Conservation (phyloP, 37 sponge, comb jelly and placozoan genomes). For the Agelas oroides region DNA sequence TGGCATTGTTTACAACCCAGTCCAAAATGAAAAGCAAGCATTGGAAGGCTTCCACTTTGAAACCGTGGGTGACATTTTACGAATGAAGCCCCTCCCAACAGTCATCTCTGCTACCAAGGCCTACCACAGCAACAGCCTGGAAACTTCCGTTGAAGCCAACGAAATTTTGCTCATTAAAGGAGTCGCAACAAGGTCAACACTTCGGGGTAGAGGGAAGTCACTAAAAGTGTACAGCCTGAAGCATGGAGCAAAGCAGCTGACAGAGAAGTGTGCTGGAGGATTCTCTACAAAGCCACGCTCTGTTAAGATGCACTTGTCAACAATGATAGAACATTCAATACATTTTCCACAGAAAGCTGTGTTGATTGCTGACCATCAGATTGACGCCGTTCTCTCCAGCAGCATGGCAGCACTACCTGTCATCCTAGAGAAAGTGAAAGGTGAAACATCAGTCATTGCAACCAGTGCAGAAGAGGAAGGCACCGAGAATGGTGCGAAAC, state of each 20-base stretch:
- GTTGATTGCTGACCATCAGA: background rate
- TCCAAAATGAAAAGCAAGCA: conserved; percentile 44
- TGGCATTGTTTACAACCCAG: conserved; percentile 49
- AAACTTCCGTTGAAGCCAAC: conserved; percentile 31
- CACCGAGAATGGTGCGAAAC: too few relatives aligned
- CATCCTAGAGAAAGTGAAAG: background rate
- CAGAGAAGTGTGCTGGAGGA: conserved; percentile 12
- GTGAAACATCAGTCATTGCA: conserved; percentile 15
- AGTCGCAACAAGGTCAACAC: background rate
- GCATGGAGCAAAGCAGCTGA: background rate
- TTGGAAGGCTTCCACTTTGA: conserved; percentile 34
- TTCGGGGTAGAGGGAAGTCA: background rate
- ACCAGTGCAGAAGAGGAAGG: background rate
- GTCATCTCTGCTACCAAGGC: conserved; percentile 39
- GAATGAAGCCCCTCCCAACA: conserved; percentile 46
- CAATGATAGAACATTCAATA: conserved; percentile 10
- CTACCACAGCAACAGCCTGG: conserved; percentile 9
- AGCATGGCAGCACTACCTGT: background rate
- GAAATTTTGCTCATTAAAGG: conserved; percentile 49
- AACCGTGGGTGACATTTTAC: conserved; percentile 19
- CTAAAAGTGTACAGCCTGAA: background rate
- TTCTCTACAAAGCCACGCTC: conserved; percentile 29
- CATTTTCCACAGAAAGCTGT: conserved; percentile 6
- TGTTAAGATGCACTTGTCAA: conserved; percentile 19
- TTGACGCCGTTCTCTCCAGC: background rate